These are phyloP conservation scores for Diadegma fenestrale DNA, from an alignment of 2,888 invertebrate species.

Conservation along the genomic window DNA sequence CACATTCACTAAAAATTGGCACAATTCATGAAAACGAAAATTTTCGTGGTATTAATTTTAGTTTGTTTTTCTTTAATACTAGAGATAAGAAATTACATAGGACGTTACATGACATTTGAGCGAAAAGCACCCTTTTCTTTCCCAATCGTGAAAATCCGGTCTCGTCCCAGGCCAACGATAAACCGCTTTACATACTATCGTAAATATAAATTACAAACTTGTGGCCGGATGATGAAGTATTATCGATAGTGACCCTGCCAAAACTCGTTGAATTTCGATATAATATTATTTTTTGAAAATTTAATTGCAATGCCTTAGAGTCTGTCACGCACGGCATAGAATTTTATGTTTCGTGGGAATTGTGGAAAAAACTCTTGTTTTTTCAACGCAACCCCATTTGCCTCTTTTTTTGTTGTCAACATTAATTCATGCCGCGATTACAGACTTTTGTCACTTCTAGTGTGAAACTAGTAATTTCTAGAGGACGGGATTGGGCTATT, in stretches of 20 bases:
- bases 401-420: constrained; percentile 26
- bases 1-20: not conserved
- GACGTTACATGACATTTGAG: constrained; percentile 77
- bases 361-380: constrained; percentile 22
- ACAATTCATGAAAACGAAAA: not conserved
- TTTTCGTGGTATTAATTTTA: constrained; percentile 32
- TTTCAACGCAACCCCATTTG: constrained; percentile 19
- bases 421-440: constrained; percentile 54
- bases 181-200: constrained; percentile 67
- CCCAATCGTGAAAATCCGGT: constrained; percentile 47
- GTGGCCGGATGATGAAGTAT: constrained; percentile 79
- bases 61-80: constrained; percentile 77
- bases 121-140: constrained; percentile 73
- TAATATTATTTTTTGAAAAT: constrained; percentile 43
- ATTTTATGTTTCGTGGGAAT: constrained; percentile 52
- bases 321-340: constrained; percentile 56
- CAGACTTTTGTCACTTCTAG: constrained; percentile 54
- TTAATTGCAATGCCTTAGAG: constrained; percentile 55
- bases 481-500: constrained; percentile 78
- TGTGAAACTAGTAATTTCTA: constrained; percentile 67
- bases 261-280: constrained; percentile 67
- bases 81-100: constrained; percentile 78
- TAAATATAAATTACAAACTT: constrained; percentile 74
- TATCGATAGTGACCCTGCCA: constrained; percentile 72
- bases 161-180: constrained; percentile 59